These are phyloP conservation scores for Pteromalus puparum DNA, from an alignment of 1,140 invertebrate species.

Conservation along the genomic window DNA sequence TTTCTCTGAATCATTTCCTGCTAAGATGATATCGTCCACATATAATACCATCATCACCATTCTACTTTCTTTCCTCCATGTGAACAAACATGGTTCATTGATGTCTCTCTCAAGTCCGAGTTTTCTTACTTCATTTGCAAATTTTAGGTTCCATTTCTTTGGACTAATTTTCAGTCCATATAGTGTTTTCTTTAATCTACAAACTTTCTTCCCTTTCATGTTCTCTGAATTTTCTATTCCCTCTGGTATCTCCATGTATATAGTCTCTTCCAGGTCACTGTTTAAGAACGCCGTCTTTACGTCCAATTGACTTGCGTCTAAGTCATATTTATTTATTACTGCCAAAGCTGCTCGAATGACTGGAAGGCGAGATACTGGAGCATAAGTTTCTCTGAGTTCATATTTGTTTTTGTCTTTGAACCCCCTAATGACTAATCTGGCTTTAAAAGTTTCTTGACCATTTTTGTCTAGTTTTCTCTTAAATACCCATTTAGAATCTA, in stretches of 20 bases:
- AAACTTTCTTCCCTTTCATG: constrained; percentile 21
- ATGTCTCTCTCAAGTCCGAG: constrained; percentile 21
- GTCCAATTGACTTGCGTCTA: constrained; percentile 65
- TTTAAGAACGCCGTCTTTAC: constrained; percentile 69
- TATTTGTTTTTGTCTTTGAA: no score
- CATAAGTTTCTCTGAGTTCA: no score
- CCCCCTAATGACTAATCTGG: constrained; percentile 60
- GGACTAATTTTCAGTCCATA: constrained; percentile 48
- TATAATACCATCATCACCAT: constrained; percentile 12
- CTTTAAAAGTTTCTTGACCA: constrained; percentile 32
- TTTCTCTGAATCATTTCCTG: constrained; percentile 41
- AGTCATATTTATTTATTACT: no score
- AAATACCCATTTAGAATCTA: constrained; percentile 41
- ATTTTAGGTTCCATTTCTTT: neutral
- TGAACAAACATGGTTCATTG: constrained; percentile 53
- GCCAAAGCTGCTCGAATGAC: no score
- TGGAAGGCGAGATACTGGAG: no score
- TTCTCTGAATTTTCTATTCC: constrained; percentile 11
- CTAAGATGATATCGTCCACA: constrained; percentile 51
- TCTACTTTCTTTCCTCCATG: constrained; percentile 45
- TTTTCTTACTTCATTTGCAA: no score
- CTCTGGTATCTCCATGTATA: constrained; percentile 55
- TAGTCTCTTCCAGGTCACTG: constrained; percentile 62
- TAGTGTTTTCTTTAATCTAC: constrained; percentile 45
- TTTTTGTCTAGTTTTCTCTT: constrained; percentile 21